A percentile compares a stretch with the other conserved stretches of the same genome.
Conservation (phyloP, 2,113 vertebrate species). For the Grallaria varia region DNA sequence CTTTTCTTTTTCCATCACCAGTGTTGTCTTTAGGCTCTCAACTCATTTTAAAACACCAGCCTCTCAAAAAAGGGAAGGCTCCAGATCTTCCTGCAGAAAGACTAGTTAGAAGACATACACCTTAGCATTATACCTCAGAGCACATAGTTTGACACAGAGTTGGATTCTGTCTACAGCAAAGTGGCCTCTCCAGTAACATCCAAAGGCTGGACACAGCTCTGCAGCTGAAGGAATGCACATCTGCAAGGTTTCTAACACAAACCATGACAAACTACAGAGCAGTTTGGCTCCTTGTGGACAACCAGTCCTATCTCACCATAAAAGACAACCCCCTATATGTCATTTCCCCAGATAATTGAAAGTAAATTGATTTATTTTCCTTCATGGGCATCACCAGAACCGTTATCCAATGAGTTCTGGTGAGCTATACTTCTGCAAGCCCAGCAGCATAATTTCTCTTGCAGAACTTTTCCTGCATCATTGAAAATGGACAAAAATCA, state of each 20-base stretch:
- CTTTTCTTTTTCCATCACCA: no score
- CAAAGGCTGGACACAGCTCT: neutral
- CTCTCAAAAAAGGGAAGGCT: no score
- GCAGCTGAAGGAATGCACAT: neutral
- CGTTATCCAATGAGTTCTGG: neutral
- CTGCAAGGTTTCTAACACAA: neutral
- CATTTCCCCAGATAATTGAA: neutral
- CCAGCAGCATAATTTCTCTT: neutral
- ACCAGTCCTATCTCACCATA: neutral
- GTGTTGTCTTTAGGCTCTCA: no score
- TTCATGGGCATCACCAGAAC: neutral
- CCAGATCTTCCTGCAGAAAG: neutral
- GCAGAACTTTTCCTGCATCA: neutral
- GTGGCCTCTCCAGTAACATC: neutral
- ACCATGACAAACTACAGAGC: neutral
- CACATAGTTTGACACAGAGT: neutral
- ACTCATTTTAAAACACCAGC: no score
- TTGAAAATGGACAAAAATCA: neutral
- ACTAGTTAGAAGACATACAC: neutral
- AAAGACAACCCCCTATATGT: neutral
- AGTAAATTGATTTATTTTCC: neutral
- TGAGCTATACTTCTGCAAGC: neutral
- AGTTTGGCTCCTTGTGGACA: neutral
- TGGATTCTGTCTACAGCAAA: neutral
- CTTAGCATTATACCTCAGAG: neutral